Conservation (phyloP, 2,113 vertebrate genomes). For the Triplophysa rosa region DNA sequence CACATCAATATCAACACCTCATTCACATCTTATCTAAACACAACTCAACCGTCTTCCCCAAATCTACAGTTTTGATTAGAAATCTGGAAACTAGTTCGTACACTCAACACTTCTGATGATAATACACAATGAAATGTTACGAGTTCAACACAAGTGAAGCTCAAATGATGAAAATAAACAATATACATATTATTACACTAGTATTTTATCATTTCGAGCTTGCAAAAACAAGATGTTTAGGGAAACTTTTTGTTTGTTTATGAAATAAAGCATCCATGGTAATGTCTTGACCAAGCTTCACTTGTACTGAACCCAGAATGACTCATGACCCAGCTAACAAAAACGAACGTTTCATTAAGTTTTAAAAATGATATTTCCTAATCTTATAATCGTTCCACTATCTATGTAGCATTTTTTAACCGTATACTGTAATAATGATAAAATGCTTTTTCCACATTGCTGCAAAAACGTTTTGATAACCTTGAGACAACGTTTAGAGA, state of each 20-base stretch:
- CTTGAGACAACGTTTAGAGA: too few relatives aligned
- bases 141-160: background rate
- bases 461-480: too few relatives aligned
- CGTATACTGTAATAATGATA: too few relatives aligned
- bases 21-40: constrained; percentile 18
- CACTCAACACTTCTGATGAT: background rate
- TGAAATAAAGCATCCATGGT: too few relatives aligned
- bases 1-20: constrained; percentile 9
- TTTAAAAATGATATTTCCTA: too few relatives aligned
- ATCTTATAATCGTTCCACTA: too few relatives aligned
- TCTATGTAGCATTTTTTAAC: too few relatives aligned
- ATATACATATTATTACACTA: background rate
- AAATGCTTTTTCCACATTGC: too few relatives aligned
- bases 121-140: background rate
- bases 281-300: background rate
- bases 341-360: too few relatives aligned
- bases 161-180: background rate
- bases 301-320: background rate
- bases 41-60: background rate
- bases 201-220: background rate
- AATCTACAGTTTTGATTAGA: constrained; percentile 16
- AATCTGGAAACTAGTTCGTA: too few relatives aligned
- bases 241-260: background rate
- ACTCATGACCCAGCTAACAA: too few relatives aligned
- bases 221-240: background rate